These are phyloP conservation scores for Lithobates pipiens DNA, from an alignment of 2,797 vertebrate genomes.

Conservation along the genomic window DNA sequence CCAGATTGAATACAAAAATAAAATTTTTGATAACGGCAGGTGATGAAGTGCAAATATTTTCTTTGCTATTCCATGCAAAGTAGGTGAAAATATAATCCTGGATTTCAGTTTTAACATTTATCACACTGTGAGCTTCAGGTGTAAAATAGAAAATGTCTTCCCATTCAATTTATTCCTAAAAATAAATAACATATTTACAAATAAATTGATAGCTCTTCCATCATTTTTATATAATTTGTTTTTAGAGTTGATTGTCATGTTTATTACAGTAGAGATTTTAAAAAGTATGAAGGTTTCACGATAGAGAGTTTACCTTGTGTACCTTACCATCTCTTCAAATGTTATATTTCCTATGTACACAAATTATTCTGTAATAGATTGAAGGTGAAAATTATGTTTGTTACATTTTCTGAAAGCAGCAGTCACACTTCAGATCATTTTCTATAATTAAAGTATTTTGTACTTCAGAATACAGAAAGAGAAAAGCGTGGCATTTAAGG, in stretches of 20 bases:
- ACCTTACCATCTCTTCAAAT: neutral
- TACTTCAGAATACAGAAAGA: neutral
- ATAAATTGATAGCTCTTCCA: neutral
- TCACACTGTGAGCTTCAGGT: too few relatives aligned
- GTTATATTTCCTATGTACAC: neutral
- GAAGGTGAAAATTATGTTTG: constrained; percentile 26
- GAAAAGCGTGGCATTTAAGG: neutral
- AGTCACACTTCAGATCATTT: constrained; percentile 39
- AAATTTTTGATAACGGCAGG: too few relatives aligned
- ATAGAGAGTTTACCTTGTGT: too few relatives aligned
- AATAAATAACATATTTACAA: neutral
- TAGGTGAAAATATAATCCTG: too few relatives aligned
- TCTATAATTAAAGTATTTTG: constrained; percentile 41
- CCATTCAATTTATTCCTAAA: too few relatives aligned
- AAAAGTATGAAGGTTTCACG: too few relatives aligned
- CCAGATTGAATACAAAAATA: too few relatives aligned
- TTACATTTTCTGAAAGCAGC: constrained; percentile 17
- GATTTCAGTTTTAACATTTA: too few relatives aligned
- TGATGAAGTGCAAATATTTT: too few relatives aligned
- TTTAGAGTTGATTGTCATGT: neutral
- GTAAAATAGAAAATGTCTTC: too few relatives aligned
- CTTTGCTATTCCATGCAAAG: too few relatives aligned
- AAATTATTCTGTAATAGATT: neutral
- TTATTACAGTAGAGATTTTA: too few relatives aligned
- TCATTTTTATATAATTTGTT: neutral